Percentiles rank a stretch among this genome's conserved stretches.
Conservation (phyloP, 2,888 invertebrate genomes). For the Orthonevra nobilis region DNA sequence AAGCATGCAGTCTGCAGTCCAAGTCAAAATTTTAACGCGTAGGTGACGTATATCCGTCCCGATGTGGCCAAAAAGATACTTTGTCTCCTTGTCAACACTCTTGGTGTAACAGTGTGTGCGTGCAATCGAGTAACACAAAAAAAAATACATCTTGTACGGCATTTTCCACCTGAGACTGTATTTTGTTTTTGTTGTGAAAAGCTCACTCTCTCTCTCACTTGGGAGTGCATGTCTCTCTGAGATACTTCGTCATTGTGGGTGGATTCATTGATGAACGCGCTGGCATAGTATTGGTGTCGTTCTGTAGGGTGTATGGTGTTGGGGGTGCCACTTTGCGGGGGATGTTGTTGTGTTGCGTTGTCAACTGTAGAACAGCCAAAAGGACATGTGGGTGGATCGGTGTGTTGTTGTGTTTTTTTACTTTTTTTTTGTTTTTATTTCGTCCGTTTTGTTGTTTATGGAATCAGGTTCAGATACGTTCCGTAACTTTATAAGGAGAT, state of each 20-base stretch:
- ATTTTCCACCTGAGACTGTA: slow-evolving; percentile 32
- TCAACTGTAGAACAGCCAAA: slow-evolving; percentile 37
- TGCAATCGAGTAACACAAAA: neutral
- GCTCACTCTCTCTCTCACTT: slow-evolving; percentile 41
- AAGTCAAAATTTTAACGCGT: slow-evolving; percentile 11
- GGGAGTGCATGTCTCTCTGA: slow-evolving; percentile 13
- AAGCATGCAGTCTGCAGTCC: too few relatives aligned
- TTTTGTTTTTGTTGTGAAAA: neutral
- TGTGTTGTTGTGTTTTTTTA: slow-evolving; percentile 37
- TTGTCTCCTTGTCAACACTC: slow-evolving; percentile 51
- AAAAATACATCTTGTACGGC: slow-evolving; percentile 10
- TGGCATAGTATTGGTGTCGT: neutral
- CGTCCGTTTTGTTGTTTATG: neutral
- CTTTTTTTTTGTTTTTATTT: slow-evolving; percentile 9
- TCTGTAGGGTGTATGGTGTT: too few relatives aligned
- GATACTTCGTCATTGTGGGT: slow-evolving; percentile 46
- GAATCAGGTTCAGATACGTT: slow-evolving; percentile 39
- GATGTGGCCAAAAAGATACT: slow-evolving; percentile 13
- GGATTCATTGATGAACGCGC: slow-evolving; percentile 63
- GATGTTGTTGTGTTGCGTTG: slow-evolving; percentile 27
- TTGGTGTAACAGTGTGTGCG: slow-evolving; percentile 18
- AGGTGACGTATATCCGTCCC: slow-evolving; percentile 38
- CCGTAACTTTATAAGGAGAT: slow-evolving; percentile 41
- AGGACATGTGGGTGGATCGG: slow-evolving; percentile 57
- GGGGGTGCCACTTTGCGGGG: slow-evolving; percentile 4